Conservation (phyloP, 2,888 invertebrate species). For the Gnatocerus cornutus region DNA sequence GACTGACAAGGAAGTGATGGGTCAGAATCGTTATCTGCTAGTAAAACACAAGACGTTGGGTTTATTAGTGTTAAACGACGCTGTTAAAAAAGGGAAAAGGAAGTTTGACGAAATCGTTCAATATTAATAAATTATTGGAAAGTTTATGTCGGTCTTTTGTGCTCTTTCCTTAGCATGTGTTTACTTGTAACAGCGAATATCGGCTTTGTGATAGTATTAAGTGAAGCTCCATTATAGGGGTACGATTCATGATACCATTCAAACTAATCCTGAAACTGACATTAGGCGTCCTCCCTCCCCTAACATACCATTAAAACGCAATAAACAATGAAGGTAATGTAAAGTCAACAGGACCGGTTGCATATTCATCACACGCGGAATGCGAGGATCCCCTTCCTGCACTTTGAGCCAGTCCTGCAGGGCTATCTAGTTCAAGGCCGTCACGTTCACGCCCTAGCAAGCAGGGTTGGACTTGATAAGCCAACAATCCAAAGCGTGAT, state of each 20-base stretch:
- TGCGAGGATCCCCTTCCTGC: slow-evolving; percentile 27
- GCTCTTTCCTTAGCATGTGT: slow-evolving; percentile 35
- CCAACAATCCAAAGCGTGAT: slow-evolving; percentile 2
- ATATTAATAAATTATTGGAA: no score
- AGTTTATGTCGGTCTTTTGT: no score
- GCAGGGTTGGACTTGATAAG: neutral
- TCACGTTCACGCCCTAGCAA: slow-evolving; percentile 23
- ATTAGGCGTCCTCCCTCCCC: slow-evolving; percentile 23
- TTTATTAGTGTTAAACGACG: no score
- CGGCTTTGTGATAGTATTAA: slow-evolving; percentile 29
- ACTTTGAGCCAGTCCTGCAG: slow-evolving; percentile 34
- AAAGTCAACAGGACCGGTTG: slow-evolving; percentile 34
- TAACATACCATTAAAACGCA: slow-evolving; percentile 35
- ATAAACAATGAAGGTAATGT: slow-evolving; percentile 42
- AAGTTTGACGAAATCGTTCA: no score
- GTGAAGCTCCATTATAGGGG: slow-evolving; percentile 29
- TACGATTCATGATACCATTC: slow-evolving; percentile 27
- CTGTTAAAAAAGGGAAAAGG: no score
- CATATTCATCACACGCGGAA: slow-evolving; percentile 47
- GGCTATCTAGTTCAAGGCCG: slow-evolving; percentile 42
- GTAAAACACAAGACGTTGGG: no score
- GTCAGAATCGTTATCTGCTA: no score
- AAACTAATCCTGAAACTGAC: slow-evolving; percentile 19
- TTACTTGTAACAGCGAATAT: slow-evolving; percentile 30
- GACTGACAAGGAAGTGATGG: no score